Percentiles rank a stretch among this genome's conserved stretches.
phyloP scores from a whole-genome alignment of 1,140 invertebrate genomes.

The Lordiphosa mommai region DNA sequence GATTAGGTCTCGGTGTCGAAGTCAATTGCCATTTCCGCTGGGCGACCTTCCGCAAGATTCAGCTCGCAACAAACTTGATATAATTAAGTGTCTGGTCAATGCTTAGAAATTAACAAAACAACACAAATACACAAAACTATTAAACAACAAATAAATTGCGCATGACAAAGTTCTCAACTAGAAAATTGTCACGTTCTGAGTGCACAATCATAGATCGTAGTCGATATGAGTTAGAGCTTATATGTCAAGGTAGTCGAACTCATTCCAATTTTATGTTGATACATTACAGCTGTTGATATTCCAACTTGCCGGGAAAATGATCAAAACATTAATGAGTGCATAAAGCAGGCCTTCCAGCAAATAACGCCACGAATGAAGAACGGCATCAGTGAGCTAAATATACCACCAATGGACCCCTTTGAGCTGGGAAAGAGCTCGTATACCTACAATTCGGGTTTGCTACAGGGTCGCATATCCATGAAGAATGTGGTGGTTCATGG shows the following conservation, averaged over 20 bases:
- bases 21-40: conserved; percentile 50
- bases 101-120: conserved; percentile 10
- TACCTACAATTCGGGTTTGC: conserved; percentile 51
- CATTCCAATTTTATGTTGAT: conserved; percentile 21
- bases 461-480: conserved; percentile 61
- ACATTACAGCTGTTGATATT: conserved; percentile 55
- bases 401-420: conserved; percentile 74
- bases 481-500: conserved; percentile 60
- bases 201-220: conserved; percentile 43
- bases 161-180: conserved; percentile 48
- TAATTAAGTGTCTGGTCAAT: conserved; percentile 17
- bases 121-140: conserved; percentile 31
- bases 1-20: conserved; percentile 13
- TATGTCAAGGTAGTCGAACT: conserved; percentile 51
- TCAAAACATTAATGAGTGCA: conserved; percentile 69
- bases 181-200: conserved; percentile 66
- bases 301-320: conserved; percentile 63
- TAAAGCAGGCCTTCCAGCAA: conserved; percentile 61
- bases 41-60: conserved; percentile 43
- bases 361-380: conserved; percentile 60
- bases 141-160: conserved; percentile 46
- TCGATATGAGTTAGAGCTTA: conserved; percentile 30
- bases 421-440: conserved; percentile 52
- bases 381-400: conserved; percentile 65
- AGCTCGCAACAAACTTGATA: conserved; percentile 51